Evolutionary conservation across 1,140 invertebrate species (phyloP).

Genomic region (Drosophila jambulina): DNA sequence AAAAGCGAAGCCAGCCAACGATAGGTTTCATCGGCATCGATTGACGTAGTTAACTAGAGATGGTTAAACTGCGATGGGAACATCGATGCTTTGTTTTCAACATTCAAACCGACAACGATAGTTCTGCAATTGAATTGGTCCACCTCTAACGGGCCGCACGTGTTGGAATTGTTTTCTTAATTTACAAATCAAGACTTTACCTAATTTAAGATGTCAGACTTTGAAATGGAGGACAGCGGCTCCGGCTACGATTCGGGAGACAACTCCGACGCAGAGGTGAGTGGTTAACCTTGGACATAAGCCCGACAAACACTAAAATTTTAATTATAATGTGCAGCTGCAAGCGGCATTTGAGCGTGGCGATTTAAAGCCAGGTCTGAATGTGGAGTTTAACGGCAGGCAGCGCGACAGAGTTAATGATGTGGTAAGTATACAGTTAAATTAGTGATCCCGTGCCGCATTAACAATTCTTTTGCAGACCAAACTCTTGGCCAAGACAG

Average conservation of each 20-base stretch:
- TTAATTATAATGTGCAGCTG: constrained; percentile 86
- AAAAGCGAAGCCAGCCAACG: constrained; percentile 23
- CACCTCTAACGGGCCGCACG: constrained; percentile 54
- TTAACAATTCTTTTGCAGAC: constrained; percentile 86
- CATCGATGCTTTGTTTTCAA: not conserved
- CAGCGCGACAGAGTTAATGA: constrained; percentile 88
- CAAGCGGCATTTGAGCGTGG: constrained; percentile 94
- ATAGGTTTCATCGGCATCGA: constrained; percentile 10
- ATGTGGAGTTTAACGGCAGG: constrained; percentile 87
- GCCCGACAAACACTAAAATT: not conserved
- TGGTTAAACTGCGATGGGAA: not conserved
- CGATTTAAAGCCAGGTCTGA: constrained; percentile 93
- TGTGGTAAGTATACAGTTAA: constrained; percentile 86
- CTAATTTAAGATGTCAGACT: constrained; percentile 71
- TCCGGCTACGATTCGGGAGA: constrained; percentile 79
- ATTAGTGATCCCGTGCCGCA: too few species aligned
- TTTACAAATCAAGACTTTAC: constrained; percentile 8
- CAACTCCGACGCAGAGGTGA: constrained; percentile 78
- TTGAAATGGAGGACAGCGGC: constrained; percentile 69
- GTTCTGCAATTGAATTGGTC: not conserved
- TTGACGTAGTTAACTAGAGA: too few species aligned
- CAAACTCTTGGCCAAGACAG: constrained; percentile 90
- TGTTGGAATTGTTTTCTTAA: constrained; percentile 72
- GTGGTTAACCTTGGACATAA: not conserved
- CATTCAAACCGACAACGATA: not conserved